Evolutionary conservation across 2,113 vertebrate genomes (phyloP).

Genomic region (Cromileptes altivelis): DNA sequence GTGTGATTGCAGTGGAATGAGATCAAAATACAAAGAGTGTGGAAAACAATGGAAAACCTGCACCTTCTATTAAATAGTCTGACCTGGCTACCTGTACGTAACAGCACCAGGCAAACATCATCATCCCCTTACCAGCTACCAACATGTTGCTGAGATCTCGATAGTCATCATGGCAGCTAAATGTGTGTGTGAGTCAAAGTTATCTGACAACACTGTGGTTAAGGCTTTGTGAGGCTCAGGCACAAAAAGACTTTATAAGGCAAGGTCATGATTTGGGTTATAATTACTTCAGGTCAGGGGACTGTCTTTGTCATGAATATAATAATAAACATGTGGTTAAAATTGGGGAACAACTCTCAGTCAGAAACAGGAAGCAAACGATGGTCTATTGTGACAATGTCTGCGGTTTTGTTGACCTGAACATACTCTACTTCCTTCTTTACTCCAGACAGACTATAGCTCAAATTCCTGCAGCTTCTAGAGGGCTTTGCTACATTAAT

Average conservation of each 20-base stretch:
- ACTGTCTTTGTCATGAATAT: neutral
- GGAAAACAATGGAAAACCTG: neutral
- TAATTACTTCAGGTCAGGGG: neutral
- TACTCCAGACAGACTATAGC: neutral
- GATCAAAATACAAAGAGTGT: slow-evolving; percentile 19
- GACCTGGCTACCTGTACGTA: neutral
- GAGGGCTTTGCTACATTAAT: neutral
- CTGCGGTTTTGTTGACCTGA: neutral
- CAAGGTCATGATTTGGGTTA: neutral
- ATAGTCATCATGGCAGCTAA: neutral
- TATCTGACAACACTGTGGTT: neutral
- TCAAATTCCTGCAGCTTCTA: neutral
- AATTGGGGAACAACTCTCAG: neutral
- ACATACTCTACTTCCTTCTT: neutral
- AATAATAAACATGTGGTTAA: neutral
- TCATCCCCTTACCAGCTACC: neutral
- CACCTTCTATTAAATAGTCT: neutral
- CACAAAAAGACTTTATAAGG: neutral
- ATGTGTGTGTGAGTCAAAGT: neutral
- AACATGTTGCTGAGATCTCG: neutral
- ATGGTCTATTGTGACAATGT: neutral
- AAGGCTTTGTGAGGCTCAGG: too few relatives aligned
- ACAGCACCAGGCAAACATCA: neutral
- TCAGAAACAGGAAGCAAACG: neutral
- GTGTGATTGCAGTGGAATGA: slow-evolving; percentile 25